Evolutionary conservation across 2,113 vertebrate genomes (phyloP).

Genomic region (Stigmatopora argus): DNA sequence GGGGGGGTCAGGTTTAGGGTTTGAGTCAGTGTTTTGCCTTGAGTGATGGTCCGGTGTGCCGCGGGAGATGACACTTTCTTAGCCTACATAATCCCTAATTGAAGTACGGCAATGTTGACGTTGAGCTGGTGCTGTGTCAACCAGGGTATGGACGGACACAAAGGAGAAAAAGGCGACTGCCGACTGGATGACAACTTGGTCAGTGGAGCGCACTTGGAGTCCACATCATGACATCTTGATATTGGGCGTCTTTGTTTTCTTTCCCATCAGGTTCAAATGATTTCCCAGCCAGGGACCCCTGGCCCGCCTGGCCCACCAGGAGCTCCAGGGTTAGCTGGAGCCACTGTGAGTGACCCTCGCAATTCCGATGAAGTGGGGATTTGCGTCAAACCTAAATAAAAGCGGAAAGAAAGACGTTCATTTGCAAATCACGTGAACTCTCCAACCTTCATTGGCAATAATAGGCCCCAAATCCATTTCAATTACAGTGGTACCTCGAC

Average conservation of each 20-base stretch:
- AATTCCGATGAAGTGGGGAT: neutral
- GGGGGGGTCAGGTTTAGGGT: too few relatives aligned
- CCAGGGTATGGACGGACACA: slow-evolving; percentile 82
- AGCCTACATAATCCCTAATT: neutral
- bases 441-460: too few relatives aligned
- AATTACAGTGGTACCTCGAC: too few relatives aligned
- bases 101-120: neutral
- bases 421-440: too few relatives aligned
- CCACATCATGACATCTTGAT: neutral
- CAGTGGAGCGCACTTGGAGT: slow-evolving; percentile 35
- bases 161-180: slow-evolving; percentile 84
- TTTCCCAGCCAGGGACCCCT: slow-evolving; percentile 82
- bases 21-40: too few relatives aligned
- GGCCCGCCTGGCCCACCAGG: slow-evolving; percentile 75
- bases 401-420: too few relatives aligned
- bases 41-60: too few relatives aligned
- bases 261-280: slow-evolving; percentile 75
- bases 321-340: slow-evolving; percentile 66
- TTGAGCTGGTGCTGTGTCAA: slow-evolving; percentile 22
- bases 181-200: slow-evolving; percentile 84
- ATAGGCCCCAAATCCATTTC: too few relatives aligned
- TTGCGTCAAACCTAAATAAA: neutral
- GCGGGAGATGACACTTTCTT: neutral
- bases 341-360: slow-evolving; percentile 49
- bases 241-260: neutral